These are phyloP conservation scores for Arctocebus calabarensis DNA, from an alignment of 2,797 vertebrate species.

Conservation along the genomic window DNA sequence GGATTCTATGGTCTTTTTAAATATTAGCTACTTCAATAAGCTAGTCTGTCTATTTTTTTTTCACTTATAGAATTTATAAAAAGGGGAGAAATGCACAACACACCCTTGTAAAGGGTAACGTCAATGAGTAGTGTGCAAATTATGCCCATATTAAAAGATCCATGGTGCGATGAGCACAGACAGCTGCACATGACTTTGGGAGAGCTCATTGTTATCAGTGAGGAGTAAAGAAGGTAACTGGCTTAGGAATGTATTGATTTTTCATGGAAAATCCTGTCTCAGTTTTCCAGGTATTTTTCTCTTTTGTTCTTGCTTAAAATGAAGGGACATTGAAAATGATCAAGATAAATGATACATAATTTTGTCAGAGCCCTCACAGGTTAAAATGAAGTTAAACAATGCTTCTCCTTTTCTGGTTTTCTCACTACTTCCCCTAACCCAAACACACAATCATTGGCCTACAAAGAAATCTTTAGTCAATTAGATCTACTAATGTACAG, in stretches of 20 bases:
- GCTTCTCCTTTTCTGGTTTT: rapidly evolving
- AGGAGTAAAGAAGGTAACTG: not conserved
- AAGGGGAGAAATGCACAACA: not conserved
- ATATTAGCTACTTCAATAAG: not conserved
- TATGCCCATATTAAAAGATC: not conserved
- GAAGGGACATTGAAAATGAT: not conserved
- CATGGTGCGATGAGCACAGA: not conserved
- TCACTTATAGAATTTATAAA: not conserved
- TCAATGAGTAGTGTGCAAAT: not conserved
- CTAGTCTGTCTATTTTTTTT: not conserved
- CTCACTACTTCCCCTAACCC: not conserved
- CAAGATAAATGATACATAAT: not conserved
- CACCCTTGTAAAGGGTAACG: not conserved
- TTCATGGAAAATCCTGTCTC: not conserved
- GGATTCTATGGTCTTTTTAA: not conserved
- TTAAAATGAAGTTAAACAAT: not conserved
- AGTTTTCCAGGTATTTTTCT: not conserved
- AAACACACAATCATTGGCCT: not conserved
- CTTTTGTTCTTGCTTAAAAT: not conserved
- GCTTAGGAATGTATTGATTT: not conserved
- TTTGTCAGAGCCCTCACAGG: not conserved
- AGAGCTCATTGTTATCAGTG: not conserved
- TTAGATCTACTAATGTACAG: not conserved
- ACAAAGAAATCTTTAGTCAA: not conserved
- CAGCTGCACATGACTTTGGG: not conserved